These are phyloP conservation scores for Biston betularia DNA, from an alignment of 2,888 invertebrate genomes.

Conservation along the genomic window DNA sequence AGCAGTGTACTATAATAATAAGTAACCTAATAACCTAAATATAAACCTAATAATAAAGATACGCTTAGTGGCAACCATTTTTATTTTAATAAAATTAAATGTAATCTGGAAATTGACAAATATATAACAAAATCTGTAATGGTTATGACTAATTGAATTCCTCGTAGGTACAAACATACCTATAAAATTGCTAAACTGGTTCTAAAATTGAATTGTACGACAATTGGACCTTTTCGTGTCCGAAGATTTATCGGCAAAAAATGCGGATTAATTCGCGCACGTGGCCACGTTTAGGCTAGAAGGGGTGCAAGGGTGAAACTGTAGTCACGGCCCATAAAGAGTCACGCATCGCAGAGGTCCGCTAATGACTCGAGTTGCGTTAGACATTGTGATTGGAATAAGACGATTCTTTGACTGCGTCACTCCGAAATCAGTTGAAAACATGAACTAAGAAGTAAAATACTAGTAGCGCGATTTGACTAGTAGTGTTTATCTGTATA, in stretches of 20 bases:
- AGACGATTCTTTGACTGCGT: constrained; percentile 5
- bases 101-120: too few species aligned
- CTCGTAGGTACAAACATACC: not conserved
- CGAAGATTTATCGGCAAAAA: constrained; percentile 69
- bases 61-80: too few species aligned
- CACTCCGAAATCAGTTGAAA: not conserved
- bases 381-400: constrained; percentile 17
- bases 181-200: not conserved
- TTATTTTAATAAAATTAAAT: too few species aligned
- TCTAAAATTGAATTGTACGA: constrained; percentile 61
- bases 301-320: constrained; percentile 67
- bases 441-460: too few species aligned
- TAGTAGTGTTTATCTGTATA: too few species aligned
- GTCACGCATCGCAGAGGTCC: constrained; percentile 76
- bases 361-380: constrained; percentile 65
- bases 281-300: constrained; percentile 79
- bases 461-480: too few species aligned
- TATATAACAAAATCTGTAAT: too few species aligned
- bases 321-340: constrained; percentile 81
- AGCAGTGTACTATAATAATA: too few species aligned
- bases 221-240: constrained; percentile 65
- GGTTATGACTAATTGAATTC: not conserved
- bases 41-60: too few species aligned
- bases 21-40: too few species aligned
- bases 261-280: constrained; percentile 81